Evolutionary conservation across 2,888 invertebrate genomes (phyloP), one percentile per base, ranked within the genome.

Genomic region (Netelia fuscicornis): DNA sequence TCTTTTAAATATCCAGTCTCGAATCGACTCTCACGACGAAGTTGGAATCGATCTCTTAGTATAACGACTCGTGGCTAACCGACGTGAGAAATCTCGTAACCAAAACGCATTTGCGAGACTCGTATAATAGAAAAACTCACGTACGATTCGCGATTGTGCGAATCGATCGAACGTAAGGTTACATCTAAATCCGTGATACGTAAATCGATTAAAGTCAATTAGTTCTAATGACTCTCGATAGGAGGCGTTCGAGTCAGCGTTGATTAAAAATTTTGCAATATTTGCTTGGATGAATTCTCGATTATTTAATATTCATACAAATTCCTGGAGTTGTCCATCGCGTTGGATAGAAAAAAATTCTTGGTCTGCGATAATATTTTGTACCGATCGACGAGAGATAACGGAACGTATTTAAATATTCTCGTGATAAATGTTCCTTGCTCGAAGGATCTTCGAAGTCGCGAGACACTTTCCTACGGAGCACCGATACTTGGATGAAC

Each of bases 141-240:
- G 10, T 48, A 20, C 74, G 70, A 79, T 30, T 60, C 20, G 48
- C 20, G 56, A 67, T 17, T 20, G 20, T 37, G 23, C 20, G 30
- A 11, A 13, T 54, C 6, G 23, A 62, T 48, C n/a, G 44, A 37
- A 8, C 5, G 2, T 30, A 30, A 2, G 30, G 30, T 37, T 20
- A 37, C 52, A 23, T 68, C 25, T 25, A 20, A n/a, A 67, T 30
- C n/a, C 0, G 6, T 5, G 30, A 30, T 56, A 70, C 30, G 79
- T 76, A 76, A 83, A 83, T 79, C 75, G 83, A 75, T 83, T 58
- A 78, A 78, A 83, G 78, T 83, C 78, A 72, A 83, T 83, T 83
- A 75, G 64, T 56, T 65, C 42, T 83, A 75, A 80, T 75, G 70
- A 80, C 37, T 58, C 58, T 83, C 75, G 20, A n/a, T 30, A 23